phyloP scores from a whole-genome alignment of 2,888 invertebrate species.

The Apamea monoglypha region DNA sequence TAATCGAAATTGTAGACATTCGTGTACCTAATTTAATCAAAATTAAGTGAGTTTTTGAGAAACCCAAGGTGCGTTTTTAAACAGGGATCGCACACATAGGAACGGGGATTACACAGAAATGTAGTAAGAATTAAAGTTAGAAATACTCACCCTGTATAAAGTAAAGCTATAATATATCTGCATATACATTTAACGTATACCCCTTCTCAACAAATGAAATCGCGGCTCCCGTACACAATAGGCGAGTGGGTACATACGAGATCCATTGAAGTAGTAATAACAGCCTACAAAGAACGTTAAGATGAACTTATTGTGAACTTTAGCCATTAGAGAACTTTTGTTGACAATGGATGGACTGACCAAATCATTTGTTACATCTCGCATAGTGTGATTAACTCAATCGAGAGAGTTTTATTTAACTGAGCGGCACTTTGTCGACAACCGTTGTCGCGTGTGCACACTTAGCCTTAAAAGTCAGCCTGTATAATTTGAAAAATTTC shows the following conservation, averaged over 20 bases:
- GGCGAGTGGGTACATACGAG: neutral
- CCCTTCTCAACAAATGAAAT: neutral
- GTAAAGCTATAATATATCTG: neutral
- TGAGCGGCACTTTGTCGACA: no score
- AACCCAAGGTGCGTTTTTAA: no score
- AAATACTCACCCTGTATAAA: neutral
- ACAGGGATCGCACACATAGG: no score
- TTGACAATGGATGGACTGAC: neutral
- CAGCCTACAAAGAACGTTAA: conserved; percentile 13
- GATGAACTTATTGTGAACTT: conserved; percentile 27
- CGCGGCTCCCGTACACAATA: conserved; percentile 8
- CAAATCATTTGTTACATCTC: conserved; percentile 12
- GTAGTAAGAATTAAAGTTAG: neutral
- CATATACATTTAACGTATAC: neutral
- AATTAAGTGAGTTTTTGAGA: neutral
- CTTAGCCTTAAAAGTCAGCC: no score
- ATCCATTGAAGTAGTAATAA: conserved; percentile 16
- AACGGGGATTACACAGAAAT: neutral
- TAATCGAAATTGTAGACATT: neutral
- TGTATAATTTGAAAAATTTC: no score
- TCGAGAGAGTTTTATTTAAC: neutral
- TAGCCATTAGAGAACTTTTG: conserved; percentile 23
- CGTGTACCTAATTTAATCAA: no score
- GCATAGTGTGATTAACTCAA: neutral
- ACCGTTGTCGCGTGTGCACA: no score